A percentile compares a stretch with the other conserved stretches of the same genome.
Evolutionary conservation across 1,140 invertebrate species (phyloP).

Genomic region (Andricus grossulariae): DNA sequence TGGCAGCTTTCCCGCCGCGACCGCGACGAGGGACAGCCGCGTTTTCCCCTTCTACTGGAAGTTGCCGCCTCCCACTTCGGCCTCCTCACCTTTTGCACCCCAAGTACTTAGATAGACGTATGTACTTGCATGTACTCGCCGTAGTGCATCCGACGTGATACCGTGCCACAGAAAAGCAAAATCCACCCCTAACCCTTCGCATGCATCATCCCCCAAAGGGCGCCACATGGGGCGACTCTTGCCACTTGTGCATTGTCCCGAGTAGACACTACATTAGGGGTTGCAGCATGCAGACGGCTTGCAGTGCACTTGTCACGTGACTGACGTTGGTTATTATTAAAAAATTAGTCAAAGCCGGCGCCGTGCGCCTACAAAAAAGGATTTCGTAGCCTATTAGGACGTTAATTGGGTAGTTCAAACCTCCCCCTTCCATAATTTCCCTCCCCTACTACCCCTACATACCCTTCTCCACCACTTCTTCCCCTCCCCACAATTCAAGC

Average conservation of each 20-base stretch:
- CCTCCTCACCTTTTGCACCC: conserved; percentile 5
- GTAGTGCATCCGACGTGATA: conserved; percentile 9
- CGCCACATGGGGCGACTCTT: neutral
- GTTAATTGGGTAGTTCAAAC: too few species aligned
- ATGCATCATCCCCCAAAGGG: neutral
- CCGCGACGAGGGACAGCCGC: conserved; percentile 7
- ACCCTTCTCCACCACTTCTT: too few species aligned
- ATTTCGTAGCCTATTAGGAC: too few species aligned
- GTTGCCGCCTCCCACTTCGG: neutral
- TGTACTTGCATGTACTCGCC: conserved; percentile 2
- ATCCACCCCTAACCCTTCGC: neutral
- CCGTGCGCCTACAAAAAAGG: too few species aligned
- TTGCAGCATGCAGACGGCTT: conserved; percentile 4
- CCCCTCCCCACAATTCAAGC: too few species aligned
- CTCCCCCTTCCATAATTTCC: too few species aligned
- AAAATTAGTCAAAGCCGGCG: too few species aligned
- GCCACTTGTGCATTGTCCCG: conserved; percentile 20
- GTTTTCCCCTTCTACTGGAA: conserved; percentile 19
- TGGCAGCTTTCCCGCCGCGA: conserved; percentile 19
- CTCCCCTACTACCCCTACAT: too few species aligned
- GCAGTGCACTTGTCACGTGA: conserved; percentile 12
- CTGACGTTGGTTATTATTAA: neutral
- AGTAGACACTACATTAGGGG: conserved; percentile 23
- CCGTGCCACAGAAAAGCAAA: neutral
- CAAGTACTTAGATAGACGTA: conserved; percentile 3